Base-by-base conservation (phyloP, 2,797 vertebrate species). In the Xenopus petersii region DNA sequence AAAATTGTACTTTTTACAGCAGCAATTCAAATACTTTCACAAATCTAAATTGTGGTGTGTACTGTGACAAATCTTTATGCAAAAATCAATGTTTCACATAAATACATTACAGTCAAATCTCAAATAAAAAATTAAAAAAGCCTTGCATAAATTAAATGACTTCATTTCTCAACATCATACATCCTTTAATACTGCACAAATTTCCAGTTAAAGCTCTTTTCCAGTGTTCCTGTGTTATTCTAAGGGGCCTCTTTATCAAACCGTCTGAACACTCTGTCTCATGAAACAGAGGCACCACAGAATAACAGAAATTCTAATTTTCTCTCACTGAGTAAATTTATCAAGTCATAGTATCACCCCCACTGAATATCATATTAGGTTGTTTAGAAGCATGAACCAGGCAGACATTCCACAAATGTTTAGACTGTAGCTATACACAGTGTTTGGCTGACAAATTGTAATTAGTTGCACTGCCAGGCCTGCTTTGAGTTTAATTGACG, bases 391-490 rank as follows among this genome's bases (percentile, higher is more conserved):
- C 21, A 10, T 33, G 33, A 65, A 59, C 61, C 9, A 60, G 62
- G 46, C 67, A 76, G 62, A 71, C 70, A 63, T 71, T 76, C 46
- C 55, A 58, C 62, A 76, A 76, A 64, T 49, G 48, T 46, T 26
- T 16, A 65, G 26, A 70, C 68, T 76, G 58, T 33, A 75, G 4
- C 26, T 63, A 36, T 36, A 64, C 62, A 64, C 16, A 17, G 24
- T 65, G 30, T 59, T 60, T 71, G 74, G 46, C 74, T 60, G 61
- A 60, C 62, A 70, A 70, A 21, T 21, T 66, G 74, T 76, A 76
- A 65, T 76, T 76, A 71, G 15, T 76, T 76, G 54, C 62, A 76
- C 62, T 62, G 24, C 74, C 69, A 17, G 74, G 36, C 36, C 36
- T 42, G 36, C 36, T 42, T 16, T 8, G 61, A 51, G 55, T 66